phyloP scores from a whole-genome alignment of 2,113 vertebrate genomes.

The Orycteropus afer region DNA sequence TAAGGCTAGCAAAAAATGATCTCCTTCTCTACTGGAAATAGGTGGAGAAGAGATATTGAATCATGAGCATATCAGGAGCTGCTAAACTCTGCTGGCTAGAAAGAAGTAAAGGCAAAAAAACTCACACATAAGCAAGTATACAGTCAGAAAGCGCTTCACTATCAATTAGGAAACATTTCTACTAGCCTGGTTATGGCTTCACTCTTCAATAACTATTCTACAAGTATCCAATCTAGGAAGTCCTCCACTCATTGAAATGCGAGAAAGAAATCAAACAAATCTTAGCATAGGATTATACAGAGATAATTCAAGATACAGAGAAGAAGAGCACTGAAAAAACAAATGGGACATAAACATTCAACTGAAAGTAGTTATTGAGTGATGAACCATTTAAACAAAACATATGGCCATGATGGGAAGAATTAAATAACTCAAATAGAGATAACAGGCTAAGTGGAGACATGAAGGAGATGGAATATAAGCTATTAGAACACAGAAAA shows the following conservation, averaged over 20 bases:
- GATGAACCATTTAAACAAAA: background rate
- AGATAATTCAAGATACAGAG: background rate
- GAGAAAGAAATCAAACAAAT: background rate
- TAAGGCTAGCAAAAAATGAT: fast-evolving
- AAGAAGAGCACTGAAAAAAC: background rate
- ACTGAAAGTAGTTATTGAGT: background rate
- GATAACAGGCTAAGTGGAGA: background rate
- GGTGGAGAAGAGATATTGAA: background rate
- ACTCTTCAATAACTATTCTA: background rate
- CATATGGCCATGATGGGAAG: background rate
- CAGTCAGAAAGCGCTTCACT: background rate
- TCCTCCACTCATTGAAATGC: background rate
- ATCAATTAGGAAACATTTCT: background rate
- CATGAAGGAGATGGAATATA: background rate
- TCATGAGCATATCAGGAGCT: too few relatives aligned
- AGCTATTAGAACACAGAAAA: background rate
- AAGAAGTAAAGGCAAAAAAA: background rate
- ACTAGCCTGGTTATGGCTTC: background rate
- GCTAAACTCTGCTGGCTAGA: background rate
- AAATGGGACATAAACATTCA: background rate
- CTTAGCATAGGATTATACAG: background rate
- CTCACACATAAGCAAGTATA: background rate
- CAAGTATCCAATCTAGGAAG: background rate
- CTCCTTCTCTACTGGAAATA: background rate
- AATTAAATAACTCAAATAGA: background rate